A percentile compares a stretch with the other conserved stretches of the same genome.
Conservation (phyloP, 2,888 invertebrate genomes). For the Melikaiella ostensackeni region DNA sequence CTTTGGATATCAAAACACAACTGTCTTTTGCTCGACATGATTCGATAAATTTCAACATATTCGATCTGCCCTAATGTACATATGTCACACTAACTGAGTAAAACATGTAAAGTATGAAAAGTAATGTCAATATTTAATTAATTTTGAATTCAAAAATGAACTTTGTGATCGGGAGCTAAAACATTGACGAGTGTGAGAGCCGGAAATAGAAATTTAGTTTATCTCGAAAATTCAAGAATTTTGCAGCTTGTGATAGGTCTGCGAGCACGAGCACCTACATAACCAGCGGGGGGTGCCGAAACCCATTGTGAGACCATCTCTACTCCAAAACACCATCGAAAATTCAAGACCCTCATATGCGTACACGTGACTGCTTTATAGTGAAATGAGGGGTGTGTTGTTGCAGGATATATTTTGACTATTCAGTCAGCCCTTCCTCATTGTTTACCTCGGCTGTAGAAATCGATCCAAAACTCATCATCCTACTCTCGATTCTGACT, state of each 20-base stretch:
- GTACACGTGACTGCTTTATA: constrained; percentile 74
- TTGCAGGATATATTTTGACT: constrained; percentile 69
- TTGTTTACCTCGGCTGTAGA: not conserved
- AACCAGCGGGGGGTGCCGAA: constrained; percentile 43
- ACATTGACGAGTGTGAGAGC: no score
- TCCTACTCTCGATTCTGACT: constrained; percentile 32
- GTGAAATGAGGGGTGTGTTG: constrained; percentile 48
- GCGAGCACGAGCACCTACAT: not conserved
- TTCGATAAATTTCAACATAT: no score
- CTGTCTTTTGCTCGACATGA: no score
- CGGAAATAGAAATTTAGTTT: no score
- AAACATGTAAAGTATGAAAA: no score
- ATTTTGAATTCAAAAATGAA: no score
- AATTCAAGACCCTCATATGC: constrained; percentile 64
- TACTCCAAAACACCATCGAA: constrained; percentile 67
- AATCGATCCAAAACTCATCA: constrained; percentile 5
- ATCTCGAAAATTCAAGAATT: no score
- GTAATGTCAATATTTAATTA: no score
- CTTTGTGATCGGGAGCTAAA: no score
- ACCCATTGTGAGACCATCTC: constrained; percentile 73
- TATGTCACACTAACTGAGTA: no score
- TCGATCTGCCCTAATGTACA: no score
- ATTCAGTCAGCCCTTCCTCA: not conserved
- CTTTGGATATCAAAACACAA: no score
- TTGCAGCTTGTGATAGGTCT: not conserved